These are phyloP conservation scores for Teinopalpus imperialis DNA, from an alignment of 2,888 invertebrate genomes.

Conservation along the genomic window DNA sequence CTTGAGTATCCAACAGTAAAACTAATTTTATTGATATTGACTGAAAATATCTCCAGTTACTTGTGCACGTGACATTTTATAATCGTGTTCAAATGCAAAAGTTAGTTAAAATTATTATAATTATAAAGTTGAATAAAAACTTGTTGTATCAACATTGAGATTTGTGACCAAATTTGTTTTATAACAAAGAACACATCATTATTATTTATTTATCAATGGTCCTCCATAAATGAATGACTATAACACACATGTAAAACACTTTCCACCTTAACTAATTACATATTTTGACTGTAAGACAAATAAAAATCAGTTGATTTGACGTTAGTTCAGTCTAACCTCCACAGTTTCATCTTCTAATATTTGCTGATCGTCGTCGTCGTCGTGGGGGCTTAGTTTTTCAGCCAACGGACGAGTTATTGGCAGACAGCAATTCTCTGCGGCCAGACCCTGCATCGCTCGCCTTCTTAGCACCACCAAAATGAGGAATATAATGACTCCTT, in stretches of 20 bases:
- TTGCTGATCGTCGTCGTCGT: slow-evolving; percentile 62
- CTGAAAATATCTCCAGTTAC: too few relatives aligned
- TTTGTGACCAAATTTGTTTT: too few relatives aligned
- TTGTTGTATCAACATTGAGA: too few relatives aligned
- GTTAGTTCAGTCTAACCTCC: slow-evolving; percentile 68
- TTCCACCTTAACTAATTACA: not conserved
- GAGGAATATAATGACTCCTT: slow-evolving; percentile 84
- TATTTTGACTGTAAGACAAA: not conserved
- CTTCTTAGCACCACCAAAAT: slow-evolving; percentile 82
- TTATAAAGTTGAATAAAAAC: too few relatives aligned
- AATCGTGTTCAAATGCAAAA: too few relatives aligned
- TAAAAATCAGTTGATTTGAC: not conserved
- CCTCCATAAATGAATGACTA: too few relatives aligned
- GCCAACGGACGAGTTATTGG: slow-evolving; percentile 54
- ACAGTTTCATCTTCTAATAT: slow-evolving; percentile 68
- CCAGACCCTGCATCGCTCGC: slow-evolving; percentile 77
- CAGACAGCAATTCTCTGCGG: slow-evolving; percentile 59
- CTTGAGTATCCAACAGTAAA: slow-evolving; percentile 27
- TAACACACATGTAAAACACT: not conserved
- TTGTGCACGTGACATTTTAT: too few relatives aligned
- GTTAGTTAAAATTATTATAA: too few relatives aligned
- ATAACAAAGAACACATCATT: too few relatives aligned
- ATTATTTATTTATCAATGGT: too few relatives aligned
- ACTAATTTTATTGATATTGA: not conserved
- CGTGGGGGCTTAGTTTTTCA: slow-evolving; percentile 63